phyloP scores from a whole-genome alignment of 2,113 vertebrate genomes.

The Macquaria australasica region DNA sequence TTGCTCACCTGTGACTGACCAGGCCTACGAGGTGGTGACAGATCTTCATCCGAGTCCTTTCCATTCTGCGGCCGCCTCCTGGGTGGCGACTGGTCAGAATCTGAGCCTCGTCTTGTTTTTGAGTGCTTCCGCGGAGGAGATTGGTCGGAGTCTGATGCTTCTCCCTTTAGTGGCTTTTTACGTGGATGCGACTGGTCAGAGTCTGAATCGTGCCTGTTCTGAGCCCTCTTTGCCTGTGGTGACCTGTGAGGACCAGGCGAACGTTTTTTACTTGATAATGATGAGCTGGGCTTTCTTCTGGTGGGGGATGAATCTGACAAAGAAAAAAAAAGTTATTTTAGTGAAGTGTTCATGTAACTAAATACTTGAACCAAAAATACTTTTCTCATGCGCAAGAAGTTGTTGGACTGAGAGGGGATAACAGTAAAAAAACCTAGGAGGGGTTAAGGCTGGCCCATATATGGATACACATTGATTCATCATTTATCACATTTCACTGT shows the following conservation, averaged over 20 bases:
- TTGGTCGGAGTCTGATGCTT: slow-evolving; percentile 64
- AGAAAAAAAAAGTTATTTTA: not conserved
- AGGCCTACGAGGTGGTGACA: slow-evolving; percentile 84
- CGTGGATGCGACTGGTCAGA: slow-evolving; percentile 77
- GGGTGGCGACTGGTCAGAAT: slow-evolving; percentile 83
- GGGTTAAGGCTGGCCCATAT: not conserved
- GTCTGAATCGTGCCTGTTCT: slow-evolving; percentile 62
- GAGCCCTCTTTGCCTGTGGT: slow-evolving; percentile 31
- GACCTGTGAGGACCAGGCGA: slow-evolving; percentile 49
- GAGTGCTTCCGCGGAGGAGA: slow-evolving; percentile 75
- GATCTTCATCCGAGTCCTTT: slow-evolving; percentile 69
- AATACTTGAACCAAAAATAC: not conserved
- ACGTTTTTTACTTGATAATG: slow-evolving; percentile 37
- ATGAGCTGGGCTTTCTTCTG: slow-evolving; percentile 52
- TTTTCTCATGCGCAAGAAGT: not conserved
- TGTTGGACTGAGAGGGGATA: not conserved
- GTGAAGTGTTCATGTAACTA: not conserved
- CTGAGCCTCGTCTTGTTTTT: slow-evolving; percentile 50
- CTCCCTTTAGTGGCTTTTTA: slow-evolving; percentile 11
- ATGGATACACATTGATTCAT: not conserved
- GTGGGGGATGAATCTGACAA: slow-evolving; percentile 58
- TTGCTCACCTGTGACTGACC: slow-evolving; percentile 71
- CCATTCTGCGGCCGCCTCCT: slow-evolving; percentile 57
- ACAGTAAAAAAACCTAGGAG: not conserved
- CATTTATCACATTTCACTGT: not conserved